phyloP scores from a whole-genome alignment of 2,888 invertebrate species.

The Limenitis arthemis region DNA sequence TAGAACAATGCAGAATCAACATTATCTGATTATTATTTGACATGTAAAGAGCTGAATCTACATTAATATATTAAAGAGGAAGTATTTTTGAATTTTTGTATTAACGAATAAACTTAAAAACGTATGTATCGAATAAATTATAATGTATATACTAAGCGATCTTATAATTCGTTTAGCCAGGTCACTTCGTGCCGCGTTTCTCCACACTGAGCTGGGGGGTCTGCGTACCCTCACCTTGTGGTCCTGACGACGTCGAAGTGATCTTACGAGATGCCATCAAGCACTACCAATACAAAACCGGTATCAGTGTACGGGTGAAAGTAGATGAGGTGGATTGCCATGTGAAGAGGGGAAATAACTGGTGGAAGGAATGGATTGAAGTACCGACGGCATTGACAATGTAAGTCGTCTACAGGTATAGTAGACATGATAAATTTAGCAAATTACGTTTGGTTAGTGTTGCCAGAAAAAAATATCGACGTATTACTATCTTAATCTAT shows the following conservation, averaged over 20 bases:
- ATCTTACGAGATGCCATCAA: constrained; percentile 72
- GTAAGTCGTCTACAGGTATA: too few species aligned
- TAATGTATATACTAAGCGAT: constrained; percentile 13
- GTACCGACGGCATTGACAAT: constrained; percentile 53
- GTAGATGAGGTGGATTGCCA: constrained; percentile 76
- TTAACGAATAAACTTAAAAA: too few species aligned
- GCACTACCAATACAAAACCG: constrained; percentile 73
- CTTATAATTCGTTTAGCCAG: constrained; percentile 70
- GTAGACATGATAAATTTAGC: too few species aligned
- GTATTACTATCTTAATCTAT: too few species aligned
- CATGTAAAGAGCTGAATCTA: too few species aligned
- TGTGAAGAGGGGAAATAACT: constrained; percentile 48
- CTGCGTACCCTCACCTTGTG: constrained; percentile 77
- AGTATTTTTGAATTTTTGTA: too few species aligned
- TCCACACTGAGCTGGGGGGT: constrained; percentile 80
- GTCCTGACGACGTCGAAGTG: constrained; percentile 70
- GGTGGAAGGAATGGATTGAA: constrained; percentile 54
- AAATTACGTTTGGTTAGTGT: too few species aligned
- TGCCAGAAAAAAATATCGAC: too few species aligned
- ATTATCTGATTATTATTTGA: not conserved
- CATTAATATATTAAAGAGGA: too few species aligned
- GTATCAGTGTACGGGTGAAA: constrained; percentile 73
- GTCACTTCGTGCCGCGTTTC: constrained; percentile 81
- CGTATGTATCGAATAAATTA: too few species aligned
- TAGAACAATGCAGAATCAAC: not conserved